Conservation (phyloP, 2,797 vertebrate species). For the Premnoplex brunnescens region DNA sequence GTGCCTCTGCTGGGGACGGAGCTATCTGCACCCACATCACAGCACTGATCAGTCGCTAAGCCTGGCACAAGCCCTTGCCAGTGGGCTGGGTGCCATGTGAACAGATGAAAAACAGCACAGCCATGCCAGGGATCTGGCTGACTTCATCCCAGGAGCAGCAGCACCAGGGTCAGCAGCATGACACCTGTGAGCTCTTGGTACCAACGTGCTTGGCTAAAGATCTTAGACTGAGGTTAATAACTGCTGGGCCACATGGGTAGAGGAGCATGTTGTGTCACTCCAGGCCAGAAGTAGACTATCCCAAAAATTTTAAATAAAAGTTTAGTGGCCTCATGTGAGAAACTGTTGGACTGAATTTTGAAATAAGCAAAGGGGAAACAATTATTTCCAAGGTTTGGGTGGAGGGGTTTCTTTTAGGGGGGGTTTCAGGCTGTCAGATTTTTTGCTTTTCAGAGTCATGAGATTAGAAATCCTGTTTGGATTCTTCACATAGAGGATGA, state of each 20-base stretch:
- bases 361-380: not conserved
- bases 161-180: accelerated
- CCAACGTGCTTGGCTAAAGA: not conserved
- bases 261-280: not conserved
- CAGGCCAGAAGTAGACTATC: not conserved
- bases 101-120: slow-evolving; percentile 38
- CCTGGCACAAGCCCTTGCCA: not conserved
- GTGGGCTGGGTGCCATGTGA: slow-evolving; percentile 34
- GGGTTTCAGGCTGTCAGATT: not conserved
- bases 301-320: not conserved
- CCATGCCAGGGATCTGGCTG: not conserved
- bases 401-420: not conserved
- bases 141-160: not conserved
- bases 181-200: not conserved
- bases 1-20: accelerated
- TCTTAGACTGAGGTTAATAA: not conserved
- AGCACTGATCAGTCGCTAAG: not conserved
- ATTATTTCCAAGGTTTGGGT: not conserved
- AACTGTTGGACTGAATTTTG: not conserved
- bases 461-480: slow-evolving; percentile 1
- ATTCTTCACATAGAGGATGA: not conserved
- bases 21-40: not conserved
- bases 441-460: not conserved
- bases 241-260: not conserved
- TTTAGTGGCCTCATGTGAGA: not conserved